Percentiles rank a stretch among this genome's conserved stretches.
Evolutionary conservation across 2,797 vertebrate genomes (phyloP).

Genomic region (Spea hammondii): DNA sequence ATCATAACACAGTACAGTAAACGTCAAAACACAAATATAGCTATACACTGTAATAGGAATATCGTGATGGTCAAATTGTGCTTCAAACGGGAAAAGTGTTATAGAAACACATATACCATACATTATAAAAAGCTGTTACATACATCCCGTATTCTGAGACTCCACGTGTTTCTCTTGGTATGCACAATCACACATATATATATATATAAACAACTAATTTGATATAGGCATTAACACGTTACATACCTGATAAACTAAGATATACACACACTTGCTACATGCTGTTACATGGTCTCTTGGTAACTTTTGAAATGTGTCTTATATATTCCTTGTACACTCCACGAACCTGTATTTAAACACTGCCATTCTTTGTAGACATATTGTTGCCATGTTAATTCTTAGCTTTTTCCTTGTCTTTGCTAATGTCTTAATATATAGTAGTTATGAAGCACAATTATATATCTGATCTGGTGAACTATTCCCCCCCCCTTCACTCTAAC

Average conservation of each 20-base stretch:
- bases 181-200: too few relatives aligned
- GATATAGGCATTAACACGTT: not conserved
- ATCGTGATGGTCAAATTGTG: too few relatives aligned
- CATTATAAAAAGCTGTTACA: too few relatives aligned
- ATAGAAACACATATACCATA: too few relatives aligned
- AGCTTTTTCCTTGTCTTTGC: not conserved
- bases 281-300: not conserved
- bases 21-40: too few relatives aligned
- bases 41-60: too few relatives aligned
- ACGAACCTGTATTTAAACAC: conserved; percentile 9
- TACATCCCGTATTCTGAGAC: too few relatives aligned
- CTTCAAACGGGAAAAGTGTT: too few relatives aligned
- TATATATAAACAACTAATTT: not conserved
- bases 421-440: conserved; percentile 15
- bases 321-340: conserved; percentile 26
- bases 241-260: not conserved
- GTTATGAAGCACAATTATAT: conserved; percentile 44
- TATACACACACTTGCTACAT: not conserved
- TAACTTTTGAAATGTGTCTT: not conserved
- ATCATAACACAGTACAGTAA: not conserved
- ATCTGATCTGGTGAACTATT: not conserved
- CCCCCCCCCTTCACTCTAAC: not conserved
- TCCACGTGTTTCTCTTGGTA: too few relatives aligned
- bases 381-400: not conserved
- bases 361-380: not conserved